Percentiles rank a stretch among this genome's conserved stretches.
Evolutionary conservation across 2,888 invertebrate genomes (phyloP).

Genomic region (Meghimatium bilineatum): DNA sequence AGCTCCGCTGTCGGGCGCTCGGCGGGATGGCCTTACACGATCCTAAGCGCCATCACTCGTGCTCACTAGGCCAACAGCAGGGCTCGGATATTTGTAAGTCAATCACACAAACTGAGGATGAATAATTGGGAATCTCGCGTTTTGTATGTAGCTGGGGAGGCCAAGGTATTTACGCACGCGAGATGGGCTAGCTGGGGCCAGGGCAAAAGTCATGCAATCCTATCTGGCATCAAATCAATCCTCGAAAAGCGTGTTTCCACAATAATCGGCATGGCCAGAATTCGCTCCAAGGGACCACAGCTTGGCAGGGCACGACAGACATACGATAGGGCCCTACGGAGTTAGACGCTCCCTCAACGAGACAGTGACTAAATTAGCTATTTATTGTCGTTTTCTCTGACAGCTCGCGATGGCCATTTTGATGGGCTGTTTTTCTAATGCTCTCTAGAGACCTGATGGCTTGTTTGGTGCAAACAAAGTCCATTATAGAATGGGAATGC

Average conservation of each 20-base stretch:
- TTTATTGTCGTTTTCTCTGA: constrained; percentile 48
- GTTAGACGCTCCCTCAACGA: constrained; percentile 32
- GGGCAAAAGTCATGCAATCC: constrained; percentile 43
- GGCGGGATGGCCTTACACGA: constrained; percentile 32
- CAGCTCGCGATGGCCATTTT: constrained; percentile 47
- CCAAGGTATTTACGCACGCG: constrained; percentile 37
- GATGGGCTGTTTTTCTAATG: constrained; percentile 45
- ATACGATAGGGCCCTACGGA: constrained; percentile 47
- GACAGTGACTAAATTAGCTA: constrained; percentile 50
- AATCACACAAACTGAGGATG: constrained; percentile 46
- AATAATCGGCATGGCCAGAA: constrained; percentile 42
- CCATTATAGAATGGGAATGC: neutral
- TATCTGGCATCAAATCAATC: constrained; percentile 44
- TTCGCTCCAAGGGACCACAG: constrained; percentile 36
- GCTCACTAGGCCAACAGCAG: constrained; percentile 25
- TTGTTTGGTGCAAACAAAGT: constrained; percentile 19
- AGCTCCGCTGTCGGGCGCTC: constrained; percentile 22
- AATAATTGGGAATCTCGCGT: constrained; percentile 45
- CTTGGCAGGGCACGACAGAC: constrained; percentile 34
- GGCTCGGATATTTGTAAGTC: constrained; percentile 44
- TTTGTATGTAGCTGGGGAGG: constrained; percentile 12
- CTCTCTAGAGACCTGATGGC: constrained; percentile 6
- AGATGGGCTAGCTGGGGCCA: constrained; percentile 23
- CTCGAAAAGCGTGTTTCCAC: constrained; percentile 43
- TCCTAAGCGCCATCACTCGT: constrained; percentile 35